phyloP scores from a whole-genome alignment of 2,113 vertebrate genomes.

The Ariopsis seemanni region DNA sequence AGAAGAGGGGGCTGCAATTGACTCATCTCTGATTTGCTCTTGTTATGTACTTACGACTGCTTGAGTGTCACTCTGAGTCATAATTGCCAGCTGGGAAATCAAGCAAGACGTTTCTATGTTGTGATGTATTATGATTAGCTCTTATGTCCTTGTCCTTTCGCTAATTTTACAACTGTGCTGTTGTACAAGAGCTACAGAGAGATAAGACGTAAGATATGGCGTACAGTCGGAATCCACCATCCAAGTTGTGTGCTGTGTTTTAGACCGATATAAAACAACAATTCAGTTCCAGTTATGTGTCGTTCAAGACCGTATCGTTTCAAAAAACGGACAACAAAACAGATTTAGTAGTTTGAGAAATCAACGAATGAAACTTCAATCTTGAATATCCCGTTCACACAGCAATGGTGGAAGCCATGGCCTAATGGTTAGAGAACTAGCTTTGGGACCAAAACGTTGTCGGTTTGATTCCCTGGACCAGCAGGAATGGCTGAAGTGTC shows the following conservation, averaged over 20 bases:
- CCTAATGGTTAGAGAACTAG: no score
- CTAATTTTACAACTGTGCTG: neutral
- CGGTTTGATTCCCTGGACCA: no score
- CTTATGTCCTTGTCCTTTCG: conserved; percentile 9
- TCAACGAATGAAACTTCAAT: neutral
- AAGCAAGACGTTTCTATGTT: conserved; percentile 13
- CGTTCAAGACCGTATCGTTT: neutral
- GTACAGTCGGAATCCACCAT: no score
- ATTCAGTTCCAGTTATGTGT: neutral
- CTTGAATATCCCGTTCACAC: neutral
- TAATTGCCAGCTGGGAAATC: conserved; percentile 30
- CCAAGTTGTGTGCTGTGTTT: neutral
- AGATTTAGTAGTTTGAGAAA: neutral
- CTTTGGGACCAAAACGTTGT: no score
- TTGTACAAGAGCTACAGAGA: neutral
- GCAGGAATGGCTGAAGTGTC: no score
- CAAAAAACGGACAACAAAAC: neutral
- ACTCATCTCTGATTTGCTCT: conserved; percentile 24
- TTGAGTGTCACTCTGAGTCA: conserved; percentile 38
- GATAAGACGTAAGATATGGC: neutral
- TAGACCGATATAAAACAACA: neutral
- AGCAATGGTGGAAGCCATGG: no score
- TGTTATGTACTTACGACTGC: conserved; percentile 3
- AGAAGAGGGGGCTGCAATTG: conserved; percentile 13
- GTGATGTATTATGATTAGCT: neutral